A percentile compares a stretch with the other conserved stretches of the same genome.
phyloP scores from a whole-genome alignment of 2,888 invertebrate species.

The Lochmaea capreae region DNA sequence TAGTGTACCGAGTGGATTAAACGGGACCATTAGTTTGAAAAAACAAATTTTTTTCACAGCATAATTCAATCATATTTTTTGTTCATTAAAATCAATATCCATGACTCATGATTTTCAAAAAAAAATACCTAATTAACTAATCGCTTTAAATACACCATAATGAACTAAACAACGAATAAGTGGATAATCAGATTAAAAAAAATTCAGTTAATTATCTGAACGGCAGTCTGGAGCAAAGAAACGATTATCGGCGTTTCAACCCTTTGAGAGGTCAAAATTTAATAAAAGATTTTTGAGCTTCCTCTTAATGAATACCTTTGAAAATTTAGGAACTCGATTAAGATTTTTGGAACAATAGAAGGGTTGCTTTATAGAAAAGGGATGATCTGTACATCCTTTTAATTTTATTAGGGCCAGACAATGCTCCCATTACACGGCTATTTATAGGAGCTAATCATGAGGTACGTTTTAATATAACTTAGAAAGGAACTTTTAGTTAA shows the following conservation, averaged over 20 bases:
- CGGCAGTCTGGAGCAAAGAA: not conserved
- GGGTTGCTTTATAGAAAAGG: slow-evolving; percentile 40
- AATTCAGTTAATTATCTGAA: slow-evolving; percentile 25
- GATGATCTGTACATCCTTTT: slow-evolving; percentile 41
- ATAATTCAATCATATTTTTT: slow-evolving; percentile 21
- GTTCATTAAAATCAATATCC: slow-evolving; percentile 21
- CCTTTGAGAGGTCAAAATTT: slow-evolving; percentile 49
- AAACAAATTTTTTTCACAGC: not conserved
- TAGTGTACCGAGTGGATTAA: too few relatives aligned
- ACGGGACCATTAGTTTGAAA: too few relatives aligned
- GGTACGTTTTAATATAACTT: slow-evolving; percentile 30
- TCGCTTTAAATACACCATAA: slow-evolving; percentile 26
- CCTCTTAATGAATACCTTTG: slow-evolving; percentile 42
- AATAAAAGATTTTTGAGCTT: slow-evolving; percentile 48
- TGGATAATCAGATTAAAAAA: slow-evolving; percentile 24
- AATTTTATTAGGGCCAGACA: slow-evolving; percentile 42
- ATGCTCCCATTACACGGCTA: slow-evolving; percentile 42
- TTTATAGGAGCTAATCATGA: slow-evolving; percentile 41
- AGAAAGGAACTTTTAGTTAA: slow-evolving; percentile 8
- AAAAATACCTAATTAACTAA: slow-evolving; percentile 33
- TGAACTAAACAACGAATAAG: slow-evolving; percentile 19
- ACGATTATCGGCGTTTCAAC: slow-evolving; percentile 37
- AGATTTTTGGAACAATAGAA: slow-evolving; percentile 39
- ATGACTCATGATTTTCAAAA: slow-evolving; percentile 14
- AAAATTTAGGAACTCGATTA: slow-evolving; percentile 42